Base-by-base conservation (phyloP, 2,888 invertebrate genomes). In the Eristalis tenax region DNA sequence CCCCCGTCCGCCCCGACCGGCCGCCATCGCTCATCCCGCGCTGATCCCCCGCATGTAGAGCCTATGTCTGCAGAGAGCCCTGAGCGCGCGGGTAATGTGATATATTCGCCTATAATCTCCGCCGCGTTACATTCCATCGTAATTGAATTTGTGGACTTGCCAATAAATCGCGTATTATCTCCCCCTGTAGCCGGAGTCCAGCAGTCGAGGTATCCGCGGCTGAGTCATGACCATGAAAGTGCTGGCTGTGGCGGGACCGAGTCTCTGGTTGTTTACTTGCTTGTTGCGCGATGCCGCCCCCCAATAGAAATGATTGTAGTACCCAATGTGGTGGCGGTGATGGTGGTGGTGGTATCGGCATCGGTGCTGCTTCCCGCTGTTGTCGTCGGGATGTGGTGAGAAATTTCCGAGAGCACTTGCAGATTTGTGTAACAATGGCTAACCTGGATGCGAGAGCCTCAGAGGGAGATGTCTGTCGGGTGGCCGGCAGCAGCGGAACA, bases 111-210 rank as follows among this genome's bases (percentile, higher is more conserved):
- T 83, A 84, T 84, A 84, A 88, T 83, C 88, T 88, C 61, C 69
- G 77, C 88, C 88, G 88, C 88, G 80, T 80, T 84, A 88, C 88
- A 88, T 88, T 88, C 88, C 88, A 84, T 77, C 81, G 84, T 88
- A 88, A 88, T 88, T 88, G 88, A 88, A 88, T 88, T 88, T 88
- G 88, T 84, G 88, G 88, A 88, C 84, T 88, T 81, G 88, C 84
- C 88, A 88, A 88, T 88, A 88, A 88, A 88, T 88, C 84, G 88
- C 84, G 80, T 84, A 88, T 88, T 88, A 88, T 88, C 88, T 88
- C 83, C 40, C 81, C 73, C 82, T 69, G 66, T 40, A 73, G 81
- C 56, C 56, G 59, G 69, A 23, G 64, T 50, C 64, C 22, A 22
- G 18, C 22, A 64, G 22, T 32, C 26, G 68, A 63, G 59, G 79